Evolutionary conservation across 2,113 vertebrate species (phyloP), one percentile per base, ranked within the genome.

Genomic region (Bucco capensis): DNA sequence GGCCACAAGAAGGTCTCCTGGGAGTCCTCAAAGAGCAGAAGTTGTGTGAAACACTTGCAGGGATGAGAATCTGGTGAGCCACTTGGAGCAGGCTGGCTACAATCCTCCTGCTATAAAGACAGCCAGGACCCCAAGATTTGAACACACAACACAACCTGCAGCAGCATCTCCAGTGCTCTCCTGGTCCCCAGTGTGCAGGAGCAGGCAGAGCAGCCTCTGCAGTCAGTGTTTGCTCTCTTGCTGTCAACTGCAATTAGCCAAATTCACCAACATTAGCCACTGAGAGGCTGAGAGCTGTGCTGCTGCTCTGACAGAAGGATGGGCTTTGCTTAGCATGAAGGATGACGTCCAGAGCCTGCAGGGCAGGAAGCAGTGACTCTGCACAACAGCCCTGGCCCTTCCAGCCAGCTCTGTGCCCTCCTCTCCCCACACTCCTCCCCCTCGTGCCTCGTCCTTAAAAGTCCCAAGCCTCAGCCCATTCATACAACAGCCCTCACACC

Each of bases 331-430:
- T 44, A 22, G 47, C 76, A 24, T 14, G 44, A 80, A 66, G 65
- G 67, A 14, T 6, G 3, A 82, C 9, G 14, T 47, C 22, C 78
- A 74, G 75, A 30, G 37, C 74, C 89, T 40, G 38, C 57, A 5
- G 74, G 89, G 86, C 50, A 94, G 78, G 84, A 75, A 89, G 78
- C 76, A 76, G 79, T 93, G 87, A 82, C 61, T 92, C 16, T 4
- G 91, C 78, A 53, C 84, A 57, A 35, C 61, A 53, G 54, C 31
- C 33, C 66, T 77, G 81, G 65, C 77, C 42, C 53, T 83, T n/a
- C n/a, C n/a, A n/a, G n/a, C n/a, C n/a, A n/a, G n/a, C n/a, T n/a
- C n/a, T n/a, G n/a, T n/a, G n/a, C n/a, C n/a, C n/a, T n/a, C n/a
- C n/a, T 61, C 44, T 21, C 51, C 12, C 64, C 53, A 10, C 11